These are phyloP conservation scores for Strigamia transsilvanica DNA, from an alignment of 2,888 invertebrate genomes.

Conservation along the genomic window DNA sequence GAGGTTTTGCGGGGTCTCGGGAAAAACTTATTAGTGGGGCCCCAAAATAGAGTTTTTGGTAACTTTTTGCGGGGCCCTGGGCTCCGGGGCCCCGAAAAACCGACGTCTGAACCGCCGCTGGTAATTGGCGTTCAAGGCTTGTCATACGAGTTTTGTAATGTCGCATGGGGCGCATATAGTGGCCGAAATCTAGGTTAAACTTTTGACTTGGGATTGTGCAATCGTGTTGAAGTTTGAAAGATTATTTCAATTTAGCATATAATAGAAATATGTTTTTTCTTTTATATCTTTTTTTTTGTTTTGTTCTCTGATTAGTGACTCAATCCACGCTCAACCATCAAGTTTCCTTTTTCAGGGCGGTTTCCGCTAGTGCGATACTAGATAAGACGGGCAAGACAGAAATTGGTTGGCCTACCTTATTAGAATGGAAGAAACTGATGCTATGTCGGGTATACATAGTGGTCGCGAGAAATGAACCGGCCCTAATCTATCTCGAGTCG, in stretches of 20 bases:
- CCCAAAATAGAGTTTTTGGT: too few relatives aligned
- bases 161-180: not conserved
- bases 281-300: too few relatives aligned
- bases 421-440: not conserved
- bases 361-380: slow-evolving; percentile 9
- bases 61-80: too few relatives aligned
- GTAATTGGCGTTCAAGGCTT: not conserved
- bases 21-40: too few relatives aligned
- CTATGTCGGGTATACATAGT: slow-evolving; percentile 5
- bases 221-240: too few relatives aligned
- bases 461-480: slow-evolving; percentile 5
- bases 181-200: slow-evolving; percentile 9
- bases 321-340: slow-evolving; percentile 12
- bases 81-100: too few relatives aligned
- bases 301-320: not conserved
- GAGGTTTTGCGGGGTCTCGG: too few relatives aligned
- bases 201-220: not conserved
- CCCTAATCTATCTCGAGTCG: slow-evolving; percentile 25
- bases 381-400: slow-evolving; percentile 12
- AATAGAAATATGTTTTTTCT: too few relatives aligned
- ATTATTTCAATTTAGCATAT: too few relatives aligned
- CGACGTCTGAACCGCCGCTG: too few relatives aligned
- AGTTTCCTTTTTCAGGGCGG: slow-evolving; percentile 30
- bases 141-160: slow-evolving; percentile 17
- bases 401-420: slow-evolving; percentile 17